phyloP scores from a whole-genome alignment of 2,888 invertebrate genomes.

The Carcina quercana region DNA sequence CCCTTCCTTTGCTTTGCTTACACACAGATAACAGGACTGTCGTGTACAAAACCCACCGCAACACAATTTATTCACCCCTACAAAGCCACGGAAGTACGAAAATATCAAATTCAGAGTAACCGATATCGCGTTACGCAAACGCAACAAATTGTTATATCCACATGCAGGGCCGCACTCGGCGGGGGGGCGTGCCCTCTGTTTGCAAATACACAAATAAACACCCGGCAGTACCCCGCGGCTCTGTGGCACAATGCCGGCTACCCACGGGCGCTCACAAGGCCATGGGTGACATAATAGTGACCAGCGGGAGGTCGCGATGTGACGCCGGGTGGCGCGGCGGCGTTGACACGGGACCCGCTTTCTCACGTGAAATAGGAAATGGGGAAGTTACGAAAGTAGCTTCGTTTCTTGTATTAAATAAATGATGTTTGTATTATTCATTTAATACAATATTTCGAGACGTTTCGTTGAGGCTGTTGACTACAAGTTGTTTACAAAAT shows the following conservation, averaged over 20 bases:
- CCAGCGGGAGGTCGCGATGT: constrained; percentile 45
- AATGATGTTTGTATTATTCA: no score
- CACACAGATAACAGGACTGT: no score
- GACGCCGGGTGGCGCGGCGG: constrained; percentile 26
- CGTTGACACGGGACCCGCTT: constrained; percentile 18
- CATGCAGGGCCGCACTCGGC: constrained; percentile 31
- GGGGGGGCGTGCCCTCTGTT: constrained; percentile 59
- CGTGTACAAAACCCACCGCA: neutral
- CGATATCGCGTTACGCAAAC: constrained; percentile 47
- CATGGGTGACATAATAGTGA: no score
- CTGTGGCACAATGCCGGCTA: constrained; percentile 27
- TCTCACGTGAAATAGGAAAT: constrained; percentile 46
- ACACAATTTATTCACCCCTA: neutral
- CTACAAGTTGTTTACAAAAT: no score
- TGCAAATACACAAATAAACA: constrained; percentile 74
- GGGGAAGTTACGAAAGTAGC: no score
- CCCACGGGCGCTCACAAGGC: constrained; percentile 39
- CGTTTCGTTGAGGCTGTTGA: no score
- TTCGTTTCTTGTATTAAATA: no score
- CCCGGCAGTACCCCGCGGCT: constrained; percentile 35
- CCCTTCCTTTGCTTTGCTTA: no score
- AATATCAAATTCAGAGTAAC: constrained; percentile 1
- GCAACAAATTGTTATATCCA: constrained; percentile 56
- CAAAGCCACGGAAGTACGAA: constrained; percentile 12
- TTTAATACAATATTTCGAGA: no score